Percentiles rank a stretch among this genome's conserved stretches.
Evolutionary conservation across 2,888 invertebrate genomes (phyloP).

Genomic region (Drosophila pseudotakahashii): DNA sequence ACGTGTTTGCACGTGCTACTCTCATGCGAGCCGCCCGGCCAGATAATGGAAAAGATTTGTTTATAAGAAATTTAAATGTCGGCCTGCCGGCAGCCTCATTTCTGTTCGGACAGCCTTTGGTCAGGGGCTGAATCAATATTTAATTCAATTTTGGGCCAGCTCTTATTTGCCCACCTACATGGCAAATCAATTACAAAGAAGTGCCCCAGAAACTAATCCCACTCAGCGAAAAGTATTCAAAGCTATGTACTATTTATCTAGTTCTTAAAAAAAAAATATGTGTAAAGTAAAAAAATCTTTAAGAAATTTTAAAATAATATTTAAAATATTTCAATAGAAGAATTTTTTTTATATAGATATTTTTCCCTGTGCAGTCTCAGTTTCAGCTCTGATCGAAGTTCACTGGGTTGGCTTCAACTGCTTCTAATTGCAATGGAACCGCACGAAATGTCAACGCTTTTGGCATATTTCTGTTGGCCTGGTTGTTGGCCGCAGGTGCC

Average conservation of each 20-base stretch:
- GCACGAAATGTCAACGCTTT: conserved; percentile 75
- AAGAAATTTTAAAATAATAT: neutral
- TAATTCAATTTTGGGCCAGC: conserved; percentile 44
- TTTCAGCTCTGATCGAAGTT: conserved; percentile 13
- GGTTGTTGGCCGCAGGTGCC: conserved; percentile 67
- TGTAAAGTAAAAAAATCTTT: neutral
- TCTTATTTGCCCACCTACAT: conserved; percentile 43
- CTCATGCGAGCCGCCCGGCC: conserved; percentile 13
- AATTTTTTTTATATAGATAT: neutral
- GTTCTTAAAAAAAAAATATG: too few species aligned
- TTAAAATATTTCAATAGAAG: neutral
- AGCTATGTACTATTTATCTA: too few species aligned
- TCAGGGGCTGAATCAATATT: conserved; percentile 38
- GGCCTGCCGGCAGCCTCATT: conserved; percentile 11
- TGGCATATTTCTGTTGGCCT: conserved; percentile 58
- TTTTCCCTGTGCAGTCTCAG: conserved; percentile 3
- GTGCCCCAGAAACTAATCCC: conserved; percentile 30
- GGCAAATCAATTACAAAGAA: conserved; percentile 69
- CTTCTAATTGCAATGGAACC: conserved; percentile 68
- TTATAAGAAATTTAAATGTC: conserved; percentile 59
- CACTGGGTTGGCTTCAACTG: conserved; percentile 54
- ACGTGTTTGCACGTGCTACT: conserved; percentile 34
- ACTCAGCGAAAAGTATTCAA: conserved; percentile 1
- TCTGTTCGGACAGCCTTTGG: conserved; percentile 15
- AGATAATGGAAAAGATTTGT: conserved; percentile 62